Percentiles rank a stretch among this genome's conserved stretches.
Evolutionary conservation across 2,113 vertebrate genomes (phyloP).

Genomic region (Amblyornis subalaris): DNA sequence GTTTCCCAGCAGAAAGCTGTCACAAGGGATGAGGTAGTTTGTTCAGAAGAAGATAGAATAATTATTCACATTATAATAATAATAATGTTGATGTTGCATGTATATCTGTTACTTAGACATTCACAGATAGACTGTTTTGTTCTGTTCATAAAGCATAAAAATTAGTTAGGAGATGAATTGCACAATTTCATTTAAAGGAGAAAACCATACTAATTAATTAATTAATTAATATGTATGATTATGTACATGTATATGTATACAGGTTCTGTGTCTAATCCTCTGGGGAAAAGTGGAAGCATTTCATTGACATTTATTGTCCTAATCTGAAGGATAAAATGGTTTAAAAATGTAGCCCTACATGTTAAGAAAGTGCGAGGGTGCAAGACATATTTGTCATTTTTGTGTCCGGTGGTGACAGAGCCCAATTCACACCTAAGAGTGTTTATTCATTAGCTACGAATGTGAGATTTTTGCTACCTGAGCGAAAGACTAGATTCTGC

Average conservation of each 20-base stretch:
- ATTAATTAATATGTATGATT: neutral
- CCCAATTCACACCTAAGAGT: accelerated
- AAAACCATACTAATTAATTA: neutral
- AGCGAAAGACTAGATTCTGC: neutral
- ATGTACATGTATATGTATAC: too few relatives aligned
- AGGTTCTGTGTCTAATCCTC: neutral
- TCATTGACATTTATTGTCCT: neutral
- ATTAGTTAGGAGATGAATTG: neutral
- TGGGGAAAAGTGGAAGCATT: neutral
- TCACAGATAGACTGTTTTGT: neutral
- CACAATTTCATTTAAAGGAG: neutral
- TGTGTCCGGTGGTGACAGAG: neutral
- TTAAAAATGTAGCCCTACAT: neutral
- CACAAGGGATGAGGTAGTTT: neutral
- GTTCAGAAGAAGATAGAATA: neutral
- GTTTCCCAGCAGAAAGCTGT: neutral
- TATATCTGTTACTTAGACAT: neutral
- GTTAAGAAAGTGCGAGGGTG: neutral
- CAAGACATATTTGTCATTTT: neutral
- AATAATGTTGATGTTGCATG: neutral
- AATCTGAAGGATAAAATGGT: neutral
- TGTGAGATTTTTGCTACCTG: neutral
- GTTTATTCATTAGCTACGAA: accelerated
- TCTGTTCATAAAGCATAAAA: neutral
- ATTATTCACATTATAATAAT: neutral